A percentile compares a stretch with the other conserved stretches of the same genome.
Conservation (phyloP, 2,888 invertebrate genomes). For the Hypselothyrea guttata region DNA sequence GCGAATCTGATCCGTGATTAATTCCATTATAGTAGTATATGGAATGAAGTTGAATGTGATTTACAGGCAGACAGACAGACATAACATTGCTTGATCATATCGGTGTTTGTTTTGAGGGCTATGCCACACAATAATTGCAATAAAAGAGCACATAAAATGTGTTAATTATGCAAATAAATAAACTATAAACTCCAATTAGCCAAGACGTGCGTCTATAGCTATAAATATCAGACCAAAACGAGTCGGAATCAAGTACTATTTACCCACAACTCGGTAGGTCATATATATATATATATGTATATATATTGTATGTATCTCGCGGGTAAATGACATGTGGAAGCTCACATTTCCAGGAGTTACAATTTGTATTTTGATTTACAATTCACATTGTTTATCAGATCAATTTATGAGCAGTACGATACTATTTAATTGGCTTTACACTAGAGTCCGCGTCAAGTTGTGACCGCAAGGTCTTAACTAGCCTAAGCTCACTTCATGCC, state of each 20-base stretch:
- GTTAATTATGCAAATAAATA: constrained; percentile 70
- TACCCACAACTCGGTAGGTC: constrained; percentile 9
- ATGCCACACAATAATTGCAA: constrained; percentile 66
- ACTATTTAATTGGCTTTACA: too few species aligned
- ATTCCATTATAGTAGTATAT: constrained; percentile 39
- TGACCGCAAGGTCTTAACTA: too few species aligned
- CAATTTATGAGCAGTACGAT: too few species aligned
- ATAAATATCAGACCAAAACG: constrained; percentile 12
- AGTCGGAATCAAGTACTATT: constrained; percentile 1
- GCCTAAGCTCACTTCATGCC: neutral
- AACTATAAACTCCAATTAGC: constrained; percentile 77
- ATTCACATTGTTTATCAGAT: too few species aligned
- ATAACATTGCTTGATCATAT: constrained; percentile 5
- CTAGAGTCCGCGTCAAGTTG: too few species aligned
- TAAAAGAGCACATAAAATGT: constrained; percentile 74
- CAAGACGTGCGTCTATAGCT: constrained; percentile 58
- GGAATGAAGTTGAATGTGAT: constrained; percentile 40
- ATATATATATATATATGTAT: neutral
- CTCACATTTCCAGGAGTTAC: too few species aligned
- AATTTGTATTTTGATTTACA: too few species aligned
- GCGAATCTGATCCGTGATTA: constrained; percentile 54
- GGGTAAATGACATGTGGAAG: too few species aligned
- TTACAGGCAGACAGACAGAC: constrained; percentile 15
- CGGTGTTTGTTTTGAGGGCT: constrained; percentile 50
- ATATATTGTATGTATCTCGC: neutral